Base-by-base conservation (phyloP, 2,113 vertebrate species). In the Pycnonotus jocosus region DNA sequence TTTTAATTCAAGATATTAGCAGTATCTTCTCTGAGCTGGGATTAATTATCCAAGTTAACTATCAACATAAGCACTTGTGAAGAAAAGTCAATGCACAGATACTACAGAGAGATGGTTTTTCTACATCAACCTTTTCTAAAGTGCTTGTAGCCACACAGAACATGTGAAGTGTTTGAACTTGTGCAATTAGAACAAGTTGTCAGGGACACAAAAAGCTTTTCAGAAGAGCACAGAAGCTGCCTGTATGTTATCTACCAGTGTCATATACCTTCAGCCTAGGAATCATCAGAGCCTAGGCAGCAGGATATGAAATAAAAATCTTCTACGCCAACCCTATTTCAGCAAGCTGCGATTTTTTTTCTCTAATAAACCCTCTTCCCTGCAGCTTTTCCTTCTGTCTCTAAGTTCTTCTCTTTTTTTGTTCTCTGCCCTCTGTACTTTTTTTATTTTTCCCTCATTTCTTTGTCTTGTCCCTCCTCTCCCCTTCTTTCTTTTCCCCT, bases 131-230 rank as follows among this genome's bases (percentile, higher is more conserved):
- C 92, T 95, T 95, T 97, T 91, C 79, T 92, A 91, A 97, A 96
- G 95, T 95, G 90, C 95, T 96, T 94, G 88, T 78, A 95, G 90
- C 83, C 93, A 86, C 96, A 95, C 82, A 89, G 93, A 95, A 96
- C 81, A 92, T 95, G 92, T 93, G 88, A 97, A 96, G 93, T 95
- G 96, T 97, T 97, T 97, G 97, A 97, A 97, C 95, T 95, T 97
- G 89, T 93, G 95, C 96, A 97, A 97, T 97, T 97, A 97, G 96
- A 97, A 96, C 94, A 97, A 97, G 95, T 97, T 97, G 97, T 97
- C 97, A 97, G 97, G 96, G 97, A 97, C 97, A 97, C 95, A 96
- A 97, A 97, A 97, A 97, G 96, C 96, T 95, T 96, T 97, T 97
- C 93, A 97, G 92, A 97, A 91, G 95, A 94, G 95, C 95, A 96